A percentile compares a stretch with the other conserved stretches of the same genome.
These are phyloP conservation scores for Andrena bucephala DNA, from an alignment of 2,888 invertebrate species.

Conservation along the genomic window DNA sequence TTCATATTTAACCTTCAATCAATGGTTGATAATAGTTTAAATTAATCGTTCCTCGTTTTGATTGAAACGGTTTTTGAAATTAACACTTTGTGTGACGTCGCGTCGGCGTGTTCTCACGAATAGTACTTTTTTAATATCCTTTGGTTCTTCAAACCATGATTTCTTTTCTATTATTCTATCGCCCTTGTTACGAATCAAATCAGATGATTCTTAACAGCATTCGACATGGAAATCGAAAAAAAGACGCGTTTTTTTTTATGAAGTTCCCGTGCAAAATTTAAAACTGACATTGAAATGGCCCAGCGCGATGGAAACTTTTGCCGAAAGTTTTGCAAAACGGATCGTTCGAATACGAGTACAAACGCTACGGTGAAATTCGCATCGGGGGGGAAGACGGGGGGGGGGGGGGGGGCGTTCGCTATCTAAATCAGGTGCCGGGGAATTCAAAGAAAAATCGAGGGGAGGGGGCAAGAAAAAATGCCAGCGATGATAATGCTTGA, in stretches of 20 bases:
- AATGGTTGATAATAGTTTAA: no score
- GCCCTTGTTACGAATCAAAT: neutral
- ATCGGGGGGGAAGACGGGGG: no score
- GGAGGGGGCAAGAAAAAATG: slow-evolving; percentile 37
- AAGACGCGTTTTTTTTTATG: neutral
- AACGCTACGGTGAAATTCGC: slow-evolving; percentile 48
- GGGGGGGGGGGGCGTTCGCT: slow-evolving; percentile 40
- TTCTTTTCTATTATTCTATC: neutral
- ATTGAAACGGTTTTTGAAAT: no score
- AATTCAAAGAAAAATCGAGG: slow-evolving; percentile 8
- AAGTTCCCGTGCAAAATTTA: slow-evolving; percentile 60
- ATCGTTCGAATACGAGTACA: slow-evolving; percentile 55
- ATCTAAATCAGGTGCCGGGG: slow-evolving; percentile 44
- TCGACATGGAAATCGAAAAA: slow-evolving; percentile 5
- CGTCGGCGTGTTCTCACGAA: no score
- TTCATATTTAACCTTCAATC: neutral
- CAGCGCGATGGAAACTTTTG: slow-evolving; percentile 49
- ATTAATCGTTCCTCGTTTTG: no score
- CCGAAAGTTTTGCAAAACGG: slow-evolving; percentile 41
- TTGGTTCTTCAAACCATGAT: no score
- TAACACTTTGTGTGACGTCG: no score
- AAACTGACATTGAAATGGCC: slow-evolving; percentile 56
- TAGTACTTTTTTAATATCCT: neutral
- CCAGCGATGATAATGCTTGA: slow-evolving; percentile 69
- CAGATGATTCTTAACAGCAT: neutral